These are phyloP conservation scores for Coreius guichenoti DNA, from an alignment of 2,797 vertebrate genomes.

Conservation along the genomic window DNA sequence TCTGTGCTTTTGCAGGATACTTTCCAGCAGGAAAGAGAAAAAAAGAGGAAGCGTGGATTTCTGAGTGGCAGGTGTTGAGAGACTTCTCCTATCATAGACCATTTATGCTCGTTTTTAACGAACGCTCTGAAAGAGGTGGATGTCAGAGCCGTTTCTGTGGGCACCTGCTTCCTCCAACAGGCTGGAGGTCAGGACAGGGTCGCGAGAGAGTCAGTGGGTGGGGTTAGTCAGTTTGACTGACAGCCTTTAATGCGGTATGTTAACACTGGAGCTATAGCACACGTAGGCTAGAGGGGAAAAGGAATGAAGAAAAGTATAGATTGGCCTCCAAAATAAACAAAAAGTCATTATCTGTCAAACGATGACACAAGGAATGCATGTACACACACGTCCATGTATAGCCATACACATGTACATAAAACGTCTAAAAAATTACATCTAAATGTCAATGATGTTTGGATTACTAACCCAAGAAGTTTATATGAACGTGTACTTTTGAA, in stretches of 20 bases:
- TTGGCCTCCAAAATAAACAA: slow-evolving; percentile 39
- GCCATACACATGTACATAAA: not conserved
- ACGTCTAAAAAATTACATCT: not conserved
- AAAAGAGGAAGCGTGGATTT: slow-evolving; percentile 47
- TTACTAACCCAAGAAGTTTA: slow-evolving; percentile 61
- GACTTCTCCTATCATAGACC: slow-evolving; percentile 69
- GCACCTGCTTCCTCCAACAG: slow-evolving; percentile 66
- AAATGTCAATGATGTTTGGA: slow-evolving; percentile 67
- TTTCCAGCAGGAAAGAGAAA: slow-evolving; percentile 62
- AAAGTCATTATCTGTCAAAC: slow-evolving; percentile 39
- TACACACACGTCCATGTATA: slow-evolving; percentile 46
- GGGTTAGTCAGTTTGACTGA: slow-evolving; percentile 52
- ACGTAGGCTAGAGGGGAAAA: slow-evolving; percentile 8
- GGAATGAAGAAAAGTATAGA: slow-evolving; percentile 15
- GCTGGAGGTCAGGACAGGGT: slow-evolving; percentile 76
- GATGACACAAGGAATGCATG: slow-evolving; percentile 35
- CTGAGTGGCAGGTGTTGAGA: slow-evolving; percentile 75
- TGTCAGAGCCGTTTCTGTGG: slow-evolving; percentile 68
- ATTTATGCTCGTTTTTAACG: slow-evolving; percentile 74
- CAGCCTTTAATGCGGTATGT: slow-evolving; percentile 46
- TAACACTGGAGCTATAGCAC: slow-evolving; percentile 6
- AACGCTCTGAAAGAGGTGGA: slow-evolving; percentile 72
- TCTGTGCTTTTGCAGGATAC: slow-evolving; percentile 65
- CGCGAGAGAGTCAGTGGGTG: slow-evolving; percentile 66
- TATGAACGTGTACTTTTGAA: slow-evolving; percentile 61